Evolutionary conservation across 2,797 vertebrate genomes (phyloP).

Genomic region (Naso thynnoides): DNA sequence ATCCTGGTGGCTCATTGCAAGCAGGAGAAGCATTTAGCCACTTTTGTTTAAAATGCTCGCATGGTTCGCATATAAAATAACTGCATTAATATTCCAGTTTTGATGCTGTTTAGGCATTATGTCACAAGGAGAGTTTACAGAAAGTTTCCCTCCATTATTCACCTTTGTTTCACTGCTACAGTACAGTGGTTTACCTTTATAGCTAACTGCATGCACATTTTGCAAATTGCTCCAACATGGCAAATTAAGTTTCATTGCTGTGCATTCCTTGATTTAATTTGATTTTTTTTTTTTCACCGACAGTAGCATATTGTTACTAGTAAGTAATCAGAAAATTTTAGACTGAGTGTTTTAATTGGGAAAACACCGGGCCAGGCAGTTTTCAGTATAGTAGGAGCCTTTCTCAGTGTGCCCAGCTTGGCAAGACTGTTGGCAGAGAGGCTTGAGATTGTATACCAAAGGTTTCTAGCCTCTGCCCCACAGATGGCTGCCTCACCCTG

Average conservation of each 20-base stretch:
- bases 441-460: slow-evolving; percentile 47
- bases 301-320: background rate
- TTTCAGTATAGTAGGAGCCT: slow-evolving; percentile 30
- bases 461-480: slow-evolving; percentile 47
- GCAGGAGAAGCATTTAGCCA: background rate
- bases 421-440: slow-evolving; percentile 41
- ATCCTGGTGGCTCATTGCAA: slow-evolving; percentile 10
- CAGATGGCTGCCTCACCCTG: slow-evolving; percentile 33
- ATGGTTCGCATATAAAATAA: slow-evolving; percentile 23
- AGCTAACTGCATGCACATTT: background rate
- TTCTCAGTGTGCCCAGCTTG: slow-evolving; percentile 44
- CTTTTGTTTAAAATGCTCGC: slow-evolving; percentile 19
- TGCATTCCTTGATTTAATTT: background rate
- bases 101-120: slow-evolving; percentile 8
- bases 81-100: slow-evolving; percentile 12
- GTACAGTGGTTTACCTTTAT: background rate
- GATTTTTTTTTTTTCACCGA: background rate
- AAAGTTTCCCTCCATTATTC: background rate
- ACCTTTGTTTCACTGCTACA: background rate
- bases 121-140: background rate
- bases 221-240: background rate
- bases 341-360: slow-evolving; percentile 1
- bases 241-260: background rate
- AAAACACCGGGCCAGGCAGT: slow-evolving; percentile 20
- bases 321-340: slow-evolving; percentile 13